These are phyloP conservation scores for Brachylomia viminalis DNA, from an alignment of 2,888 invertebrate genomes.

Conservation along the genomic window DNA sequence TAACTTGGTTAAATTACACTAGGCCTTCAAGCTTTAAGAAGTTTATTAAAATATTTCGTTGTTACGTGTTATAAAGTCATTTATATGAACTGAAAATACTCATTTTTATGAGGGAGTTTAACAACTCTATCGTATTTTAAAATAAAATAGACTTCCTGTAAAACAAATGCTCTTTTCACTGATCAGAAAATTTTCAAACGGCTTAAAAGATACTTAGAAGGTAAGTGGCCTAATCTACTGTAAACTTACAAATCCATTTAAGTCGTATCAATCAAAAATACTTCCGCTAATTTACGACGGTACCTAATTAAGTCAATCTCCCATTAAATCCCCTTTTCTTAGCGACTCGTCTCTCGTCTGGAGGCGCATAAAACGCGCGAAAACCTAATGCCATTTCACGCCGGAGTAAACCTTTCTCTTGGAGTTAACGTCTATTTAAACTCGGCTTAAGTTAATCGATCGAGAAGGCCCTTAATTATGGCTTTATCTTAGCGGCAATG, in stretches of 20 bases:
- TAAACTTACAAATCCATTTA: slow-evolving; percentile 78
- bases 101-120: background rate
- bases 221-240: slow-evolving; percentile 47
- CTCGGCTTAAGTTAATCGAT: slow-evolving; percentile 90
- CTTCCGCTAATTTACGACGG: slow-evolving; percentile 85
- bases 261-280: slow-evolving; percentile 87
- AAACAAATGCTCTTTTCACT: background rate
- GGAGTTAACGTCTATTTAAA: slow-evolving; percentile 90
- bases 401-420: slow-evolving; percentile 90
- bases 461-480: slow-evolving; percentile 90
- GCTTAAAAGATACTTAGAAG: slow-evolving; percentile 44
- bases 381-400: slow-evolving; percentile 91
- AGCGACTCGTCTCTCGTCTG: slow-evolving; percentile 85
- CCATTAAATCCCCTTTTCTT: slow-evolving; percentile 89
- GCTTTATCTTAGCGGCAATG: slow-evolving; percentile 87
- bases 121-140: slow-evolving; percentile 20
- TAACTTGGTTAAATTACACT: slow-evolving; percentile 37
- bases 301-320: slow-evolving; percentile 89
- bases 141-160: slow-evolving; percentile 5
- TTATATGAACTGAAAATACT: slow-evolving; percentile 4
- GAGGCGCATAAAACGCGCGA: slow-evolving; percentile 87
- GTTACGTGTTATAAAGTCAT: slow-evolving; percentile 30
- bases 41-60: slow-evolving; percentile 1
- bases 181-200: slow-evolving; percentile 28
- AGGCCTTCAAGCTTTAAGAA: slow-evolving; percentile 10